Percentiles rank a stretch among this genome's conserved stretches.
Evolutionary conservation across 23 tunicate species (phyloP).

Genomic region (Ascidia mentula): DNA sequence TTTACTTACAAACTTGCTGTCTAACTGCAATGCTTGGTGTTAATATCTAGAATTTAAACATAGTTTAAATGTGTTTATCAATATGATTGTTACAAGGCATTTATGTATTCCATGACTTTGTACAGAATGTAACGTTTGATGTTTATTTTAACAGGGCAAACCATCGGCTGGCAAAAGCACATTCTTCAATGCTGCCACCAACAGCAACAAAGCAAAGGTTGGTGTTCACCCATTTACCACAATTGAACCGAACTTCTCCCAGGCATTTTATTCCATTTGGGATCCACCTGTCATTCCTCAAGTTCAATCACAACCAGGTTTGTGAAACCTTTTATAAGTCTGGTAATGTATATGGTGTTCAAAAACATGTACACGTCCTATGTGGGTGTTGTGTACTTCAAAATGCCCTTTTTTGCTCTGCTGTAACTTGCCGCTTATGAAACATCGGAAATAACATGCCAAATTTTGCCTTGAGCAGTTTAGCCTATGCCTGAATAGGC

Average conservation of each 20-base stretch:
- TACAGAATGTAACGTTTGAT: neutral
- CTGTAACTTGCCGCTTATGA: too few species aligned
- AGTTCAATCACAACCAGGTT: conserved; percentile 19
- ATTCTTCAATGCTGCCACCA: conserved; percentile 15
- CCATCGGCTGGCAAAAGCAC: conserved; percentile 32
- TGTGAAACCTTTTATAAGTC: too few species aligned
- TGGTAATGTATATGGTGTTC: too few species aligned
- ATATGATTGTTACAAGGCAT: too few species aligned
- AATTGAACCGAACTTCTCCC: conserved; percentile 16
- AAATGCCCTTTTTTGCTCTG: too few species aligned
- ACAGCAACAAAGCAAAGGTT: neutral
- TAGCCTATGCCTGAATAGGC: too few species aligned
- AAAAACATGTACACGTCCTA: too few species aligned
- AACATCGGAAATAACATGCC: too few species aligned
- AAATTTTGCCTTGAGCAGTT: too few species aligned
- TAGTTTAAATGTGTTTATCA: neutral
- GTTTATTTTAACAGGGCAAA: neutral
- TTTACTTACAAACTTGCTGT: neutral
- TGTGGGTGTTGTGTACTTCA: too few species aligned
- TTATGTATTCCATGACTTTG: neutral
- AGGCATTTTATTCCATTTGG: conserved; percentile 15
- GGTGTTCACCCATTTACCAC: conserved; percentile 16
- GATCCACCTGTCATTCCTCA: neutral
- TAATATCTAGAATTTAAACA: too few species aligned
- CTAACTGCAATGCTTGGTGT: neutral